phyloP scores from a whole-genome alignment of 2,888 invertebrate species.

The Idaea aversata region DNA sequence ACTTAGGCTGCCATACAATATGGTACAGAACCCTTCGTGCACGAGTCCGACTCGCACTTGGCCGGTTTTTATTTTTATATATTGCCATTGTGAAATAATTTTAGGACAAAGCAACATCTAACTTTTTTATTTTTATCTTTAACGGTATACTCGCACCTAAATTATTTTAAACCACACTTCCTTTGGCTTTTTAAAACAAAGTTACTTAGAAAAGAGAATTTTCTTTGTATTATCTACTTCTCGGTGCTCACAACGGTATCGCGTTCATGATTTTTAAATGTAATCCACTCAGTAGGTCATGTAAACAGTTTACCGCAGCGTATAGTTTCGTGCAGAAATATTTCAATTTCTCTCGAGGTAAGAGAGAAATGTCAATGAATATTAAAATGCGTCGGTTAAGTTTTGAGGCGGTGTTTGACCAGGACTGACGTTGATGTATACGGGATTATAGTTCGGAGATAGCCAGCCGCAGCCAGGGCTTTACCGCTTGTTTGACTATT shows the following conservation, averaged over 20 bases:
- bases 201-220: neutral
- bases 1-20: no score
- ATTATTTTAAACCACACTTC: neutral
- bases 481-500: neutral
- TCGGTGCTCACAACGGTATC: slow-evolving; percentile 8
- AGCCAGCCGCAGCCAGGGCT: neutral
- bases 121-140: neutral
- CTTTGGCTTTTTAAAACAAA: neutral
- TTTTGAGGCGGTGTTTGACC: slow-evolving; percentile 39
- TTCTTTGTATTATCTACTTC: neutral
- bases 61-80: no score
- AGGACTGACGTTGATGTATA: slow-evolving; percentile 57
- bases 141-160: neutral
- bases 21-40: no score
- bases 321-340: slow-evolving; percentile 19
- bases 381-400: slow-evolving; percentile 42
- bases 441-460: slow-evolving; percentile 20
- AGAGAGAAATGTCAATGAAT: slow-evolving; percentile 44
- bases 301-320: slow-evolving; percentile 11
- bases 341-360: slow-evolving; percentile 25
- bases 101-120: neutral
- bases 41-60: no score
- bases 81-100: neutral
- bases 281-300: slow-evolving; percentile 2
- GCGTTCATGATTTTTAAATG: slow-evolving; percentile 1